Evolutionary conservation across 2,888 invertebrate genomes (phyloP).

Genomic region (Ophion costatus): DNA sequence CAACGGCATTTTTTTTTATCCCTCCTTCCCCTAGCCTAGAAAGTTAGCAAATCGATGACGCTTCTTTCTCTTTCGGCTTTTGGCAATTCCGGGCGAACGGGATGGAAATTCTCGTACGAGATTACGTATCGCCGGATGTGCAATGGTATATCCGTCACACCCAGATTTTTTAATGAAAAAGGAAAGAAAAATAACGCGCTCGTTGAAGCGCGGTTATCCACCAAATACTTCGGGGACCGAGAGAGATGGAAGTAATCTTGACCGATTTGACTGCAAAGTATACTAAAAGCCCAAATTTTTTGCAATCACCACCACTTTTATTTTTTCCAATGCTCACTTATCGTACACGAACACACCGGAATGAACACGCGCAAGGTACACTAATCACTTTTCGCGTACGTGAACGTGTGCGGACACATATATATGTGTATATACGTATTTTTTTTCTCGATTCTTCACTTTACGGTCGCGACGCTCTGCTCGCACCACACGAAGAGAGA

Average conservation of each 20-base stretch:
- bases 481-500: slow-evolving; percentile 12
- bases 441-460: slow-evolving; percentile 43
- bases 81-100: not conserved
- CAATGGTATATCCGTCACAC: slow-evolving; percentile 59
- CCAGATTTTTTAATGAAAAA: slow-evolving; percentile 49
- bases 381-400: slow-evolving; percentile 48
- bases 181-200: slow-evolving; percentile 35
- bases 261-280: slow-evolving; percentile 27
- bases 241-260: not conserved
- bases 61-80: slow-evolving; percentile 17
- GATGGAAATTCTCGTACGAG: slow-evolving; percentile 10
- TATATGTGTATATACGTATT: slow-evolving; percentile 28
- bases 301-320: slow-evolving; percentile 3
- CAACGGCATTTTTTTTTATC: slow-evolving; percentile 23
- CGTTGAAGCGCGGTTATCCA: slow-evolving; percentile 35
- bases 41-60: slow-evolving; percentile 42
- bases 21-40: slow-evolving; percentile 6
- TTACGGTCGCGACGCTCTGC: slow-evolving; percentile 60
- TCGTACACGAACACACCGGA: slow-evolving; percentile 30
- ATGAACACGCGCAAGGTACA: slow-evolving; percentile 33
- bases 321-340: slow-evolving; percentile 28
- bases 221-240: slow-evolving; percentile 9
- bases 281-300: slow-evolving; percentile 17
- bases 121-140: slow-evolving; percentile 35
- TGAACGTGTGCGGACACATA: slow-evolving; percentile 2